Evolutionary conservation across 2,797 vertebrate genomes (phyloP).

Genomic region (Eremophila alpestris): DNA sequence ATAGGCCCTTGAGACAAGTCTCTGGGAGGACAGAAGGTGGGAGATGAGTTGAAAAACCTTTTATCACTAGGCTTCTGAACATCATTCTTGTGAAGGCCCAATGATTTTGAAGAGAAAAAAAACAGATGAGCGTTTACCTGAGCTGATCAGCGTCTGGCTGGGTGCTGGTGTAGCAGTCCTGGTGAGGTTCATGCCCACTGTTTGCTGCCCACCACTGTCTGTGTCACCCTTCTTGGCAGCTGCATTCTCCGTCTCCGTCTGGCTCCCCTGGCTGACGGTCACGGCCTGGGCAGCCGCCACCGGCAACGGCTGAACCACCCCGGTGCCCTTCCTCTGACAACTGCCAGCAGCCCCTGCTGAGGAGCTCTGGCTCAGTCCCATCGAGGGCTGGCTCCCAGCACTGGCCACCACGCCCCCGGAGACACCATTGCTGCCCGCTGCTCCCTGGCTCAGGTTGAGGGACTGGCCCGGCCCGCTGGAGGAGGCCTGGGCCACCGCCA

Average conservation of each 20-base stretch:
- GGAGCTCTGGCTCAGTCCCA: constrained; percentile 66
- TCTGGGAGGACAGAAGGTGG: not conserved
- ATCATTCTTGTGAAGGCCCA: not conserved
- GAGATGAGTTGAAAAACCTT: not conserved
- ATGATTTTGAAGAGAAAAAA: not conserved
- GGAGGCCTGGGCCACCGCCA: constrained; percentile 71
- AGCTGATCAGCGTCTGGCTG: constrained; percentile 83
- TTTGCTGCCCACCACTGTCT: constrained; percentile 74
- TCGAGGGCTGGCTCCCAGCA: constrained; percentile 61
- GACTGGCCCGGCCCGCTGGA: constrained; percentile 70
- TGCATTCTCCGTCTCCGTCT: constrained; percentile 79
- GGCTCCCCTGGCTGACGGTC: constrained; percentile 81
- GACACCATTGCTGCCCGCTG: constrained; percentile 67
- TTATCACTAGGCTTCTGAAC: not conserved
- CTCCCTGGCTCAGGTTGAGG: constrained; percentile 78
- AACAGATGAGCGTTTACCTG: constrained; percentile 58
- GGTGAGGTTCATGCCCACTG: constrained; percentile 82
- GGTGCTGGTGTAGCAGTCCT: constrained; percentile 80
- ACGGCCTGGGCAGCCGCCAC: constrained; percentile 72
- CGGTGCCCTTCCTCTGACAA: constrained; percentile 78
- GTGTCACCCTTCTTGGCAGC: constrained; percentile 79
- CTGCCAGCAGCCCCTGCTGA: constrained; percentile 36
- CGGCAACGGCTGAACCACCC: constrained; percentile 78
- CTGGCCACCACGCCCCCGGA: constrained; percentile 69
- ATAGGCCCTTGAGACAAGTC: not conserved